Percentiles rank a stretch among this genome's conserved stretches.
phyloP scores from a whole-genome alignment of 1,140 invertebrate species.

The Zaprionus gabonicus region DNA sequence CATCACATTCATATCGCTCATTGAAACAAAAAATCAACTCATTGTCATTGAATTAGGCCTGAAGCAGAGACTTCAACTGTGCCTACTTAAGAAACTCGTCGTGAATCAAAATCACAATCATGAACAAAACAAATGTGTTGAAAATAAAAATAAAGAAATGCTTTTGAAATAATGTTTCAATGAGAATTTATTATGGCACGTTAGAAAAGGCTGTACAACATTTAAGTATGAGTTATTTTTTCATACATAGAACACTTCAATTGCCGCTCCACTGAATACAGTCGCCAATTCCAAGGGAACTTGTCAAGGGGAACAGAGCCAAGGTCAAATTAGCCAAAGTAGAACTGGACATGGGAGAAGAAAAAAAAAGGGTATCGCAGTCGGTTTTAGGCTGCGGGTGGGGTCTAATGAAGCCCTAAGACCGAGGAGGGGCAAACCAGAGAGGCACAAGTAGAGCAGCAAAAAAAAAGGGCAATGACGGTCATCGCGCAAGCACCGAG shows the following conservation, averaged over 20 bases:
- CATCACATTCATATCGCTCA: neutral
- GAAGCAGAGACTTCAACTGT: too few relatives aligned
- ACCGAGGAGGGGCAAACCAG: conserved; percentile 2
- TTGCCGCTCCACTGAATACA: neutral
- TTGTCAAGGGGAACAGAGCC: neutral
- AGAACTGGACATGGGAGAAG: neutral
- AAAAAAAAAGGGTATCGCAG: neutral
- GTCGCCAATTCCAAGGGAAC: neutral
- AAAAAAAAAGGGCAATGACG: conserved; percentile 35
- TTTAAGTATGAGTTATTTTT: conserved; percentile 10
- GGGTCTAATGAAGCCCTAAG: conserved; percentile 35
- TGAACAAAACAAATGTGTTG: too few relatives aligned
- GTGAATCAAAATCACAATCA: too few relatives aligned
- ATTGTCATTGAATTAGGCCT: neutral
- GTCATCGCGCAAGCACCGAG: conserved; percentile 6
- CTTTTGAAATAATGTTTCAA: neutral
- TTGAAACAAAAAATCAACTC: neutral
- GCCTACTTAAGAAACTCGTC: too few relatives aligned
- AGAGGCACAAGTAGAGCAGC: conserved; percentile 7
- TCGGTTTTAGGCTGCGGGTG: neutral
- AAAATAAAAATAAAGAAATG: too few relatives aligned
- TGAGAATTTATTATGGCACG: conserved; percentile 6
- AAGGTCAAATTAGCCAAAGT: conserved; percentile 23
- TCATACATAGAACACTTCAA: conserved; percentile 18
- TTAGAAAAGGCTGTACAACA: conserved; percentile 1